Evolutionary conservation across 1,140 invertebrate genomes (phyloP).

Genomic region (Diabrotica undecimpunctata): DNA sequence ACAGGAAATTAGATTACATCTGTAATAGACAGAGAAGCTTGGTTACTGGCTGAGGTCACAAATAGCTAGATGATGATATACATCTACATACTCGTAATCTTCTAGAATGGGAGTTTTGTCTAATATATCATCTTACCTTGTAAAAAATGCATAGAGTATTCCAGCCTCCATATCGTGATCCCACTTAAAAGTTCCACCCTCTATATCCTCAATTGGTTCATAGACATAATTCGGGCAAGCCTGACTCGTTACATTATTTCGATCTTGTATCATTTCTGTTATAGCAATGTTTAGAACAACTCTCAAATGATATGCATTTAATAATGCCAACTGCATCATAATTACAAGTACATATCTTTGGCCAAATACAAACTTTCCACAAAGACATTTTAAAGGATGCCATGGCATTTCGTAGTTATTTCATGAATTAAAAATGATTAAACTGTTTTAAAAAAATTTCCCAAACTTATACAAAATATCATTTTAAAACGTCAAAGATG

Average conservation of each 20-base stretch:
- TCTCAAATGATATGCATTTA: slow-evolving; percentile 22
- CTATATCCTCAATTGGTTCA: background rate
- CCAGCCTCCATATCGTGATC: slow-evolving; percentile 6
- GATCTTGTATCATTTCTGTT: slow-evolving; percentile 23
- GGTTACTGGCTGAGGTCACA: too few relatives aligned
- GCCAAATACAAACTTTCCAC: slow-evolving; percentile 17
- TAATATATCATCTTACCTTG: background rate
- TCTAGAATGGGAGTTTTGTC: too few relatives aligned
- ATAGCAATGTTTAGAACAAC: slow-evolving; percentile 31
- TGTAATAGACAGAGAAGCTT: too few relatives aligned
- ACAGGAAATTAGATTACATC: too few relatives aligned
- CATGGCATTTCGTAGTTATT: slow-evolving; percentile 6
- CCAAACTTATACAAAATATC: too few relatives aligned
- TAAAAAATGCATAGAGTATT: slow-evolving; percentile 22
- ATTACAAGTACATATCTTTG: slow-evolving; percentile 25
- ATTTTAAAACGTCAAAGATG: too few relatives aligned
- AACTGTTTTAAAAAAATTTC: too few relatives aligned
- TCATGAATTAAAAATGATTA: too few relatives aligned
- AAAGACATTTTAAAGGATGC: slow-evolving; percentile 17
- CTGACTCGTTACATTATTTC: background rate
- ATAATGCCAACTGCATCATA: slow-evolving; percentile 25
- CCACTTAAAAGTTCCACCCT: slow-evolving; percentile 24
- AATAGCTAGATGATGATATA: too few relatives aligned
- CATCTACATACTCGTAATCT: too few relatives aligned
- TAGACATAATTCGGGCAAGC: slow-evolving; percentile 8